Evolutionary conservation across 2,888 invertebrate species (phyloP).

Genomic region (Ormyrus thymus): DNA sequence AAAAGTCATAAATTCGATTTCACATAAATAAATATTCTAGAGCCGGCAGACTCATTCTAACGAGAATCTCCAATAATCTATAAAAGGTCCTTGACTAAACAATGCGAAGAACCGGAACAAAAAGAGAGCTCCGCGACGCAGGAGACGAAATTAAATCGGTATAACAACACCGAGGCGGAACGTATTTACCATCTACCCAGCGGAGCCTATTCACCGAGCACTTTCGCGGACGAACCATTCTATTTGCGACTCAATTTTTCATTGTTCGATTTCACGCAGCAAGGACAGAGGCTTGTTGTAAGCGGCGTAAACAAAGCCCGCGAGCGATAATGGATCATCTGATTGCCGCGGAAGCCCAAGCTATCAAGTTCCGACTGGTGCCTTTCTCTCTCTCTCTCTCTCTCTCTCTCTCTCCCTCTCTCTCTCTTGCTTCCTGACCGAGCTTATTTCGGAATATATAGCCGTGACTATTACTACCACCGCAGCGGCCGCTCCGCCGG

Average conservation of each 20-base stretch:
- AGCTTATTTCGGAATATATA: slow-evolving; percentile 20
- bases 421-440: not conserved
- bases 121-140: no score
- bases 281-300: not conserved
- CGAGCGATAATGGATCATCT: slow-evolving; percentile 3
- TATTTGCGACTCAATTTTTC: slow-evolving; percentile 1
- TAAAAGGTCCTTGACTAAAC: no score
- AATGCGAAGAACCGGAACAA: no score
- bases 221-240: not conserved
- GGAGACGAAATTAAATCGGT: no score
- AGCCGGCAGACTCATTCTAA: not conserved
- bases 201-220: not conserved
- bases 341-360: not conserved
- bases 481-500: not conserved
- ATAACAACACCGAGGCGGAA: not conserved
- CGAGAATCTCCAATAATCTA: not conserved
- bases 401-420: no score
- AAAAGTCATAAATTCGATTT: no score
- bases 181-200: no score
- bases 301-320: not conserved
- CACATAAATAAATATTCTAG: no score
- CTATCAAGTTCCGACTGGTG: slow-evolving; percentile 4
- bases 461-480: not conserved
- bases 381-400: no score
- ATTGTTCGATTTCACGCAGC: not conserved